Evolutionary conservation across 2,888 invertebrate genomes (phyloP), one percentile per base, ranked within the genome.

Genomic region (Tethea ocularis): DNA sequence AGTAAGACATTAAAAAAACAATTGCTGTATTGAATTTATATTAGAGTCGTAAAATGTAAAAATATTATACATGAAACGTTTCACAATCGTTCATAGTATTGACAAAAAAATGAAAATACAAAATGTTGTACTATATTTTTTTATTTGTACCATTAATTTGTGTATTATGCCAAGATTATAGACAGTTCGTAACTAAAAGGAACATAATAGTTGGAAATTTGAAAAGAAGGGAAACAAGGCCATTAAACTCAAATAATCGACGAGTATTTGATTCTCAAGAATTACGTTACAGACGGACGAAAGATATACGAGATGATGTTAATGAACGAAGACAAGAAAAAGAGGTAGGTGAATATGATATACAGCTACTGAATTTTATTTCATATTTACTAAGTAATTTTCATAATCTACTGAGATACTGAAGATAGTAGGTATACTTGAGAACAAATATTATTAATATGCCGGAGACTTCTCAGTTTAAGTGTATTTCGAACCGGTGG

Each of bases 261-360:
- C 61, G 62, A 33, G 57, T 46, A 36, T 38, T 61, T 20, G 29
- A 1, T 22, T 59, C 55, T 11, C 33, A 46, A 0, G 57, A 67
- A 22, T 57, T 71, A 23, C 66, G 57, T 52, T 72, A 72, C 54
- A 62, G 72, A 26, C 64, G 53, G 33, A 68, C 68, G 13, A 69
- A 57, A 51, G 68, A 70, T 51, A 67, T 72, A 24, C 60, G 57
- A 38, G 60, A 64, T 59, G 60, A 63, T 8, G 29, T 54, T 26
- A n/a, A 58, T 15, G 68, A 70, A 33, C 62, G 38, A 59, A 60
- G 53, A 59, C 64, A 61, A 33, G 63, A 65, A 59, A 63, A 61
- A 33, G 63, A 65, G 64, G 66, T 66, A 63, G 57, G 53, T 62
- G 52, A 51, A 41, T 13, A 7, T 33, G 13, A 13, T 33, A 33